Evolutionary conservation across 1,140 invertebrate genomes (phyloP).

Genomic region (Cyclargus thomasi): DNA sequence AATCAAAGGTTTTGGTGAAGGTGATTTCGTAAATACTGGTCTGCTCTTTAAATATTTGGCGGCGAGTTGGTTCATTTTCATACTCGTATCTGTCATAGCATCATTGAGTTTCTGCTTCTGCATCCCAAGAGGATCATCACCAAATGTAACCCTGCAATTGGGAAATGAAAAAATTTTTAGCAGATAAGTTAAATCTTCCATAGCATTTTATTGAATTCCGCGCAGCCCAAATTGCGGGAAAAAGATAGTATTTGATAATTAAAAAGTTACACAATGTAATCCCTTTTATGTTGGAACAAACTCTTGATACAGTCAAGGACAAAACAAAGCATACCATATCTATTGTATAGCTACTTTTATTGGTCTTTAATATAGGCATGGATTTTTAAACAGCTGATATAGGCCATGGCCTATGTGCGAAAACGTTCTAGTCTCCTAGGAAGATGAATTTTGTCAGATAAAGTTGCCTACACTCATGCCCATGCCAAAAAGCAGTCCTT

Average conservation of each 20-base stretch:
- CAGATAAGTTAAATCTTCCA: too few relatives aligned
- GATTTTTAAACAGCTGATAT: too few relatives aligned
- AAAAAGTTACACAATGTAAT: too few relatives aligned
- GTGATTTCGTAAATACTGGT: conserved; percentile 29
- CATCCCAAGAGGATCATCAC: conserved; percentile 50
- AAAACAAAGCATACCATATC: neutral
- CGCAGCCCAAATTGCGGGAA: too few relatives aligned
- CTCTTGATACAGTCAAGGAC: neutral
- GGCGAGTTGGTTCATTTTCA: conserved; percentile 79
- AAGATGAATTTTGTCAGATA: too few relatives aligned
- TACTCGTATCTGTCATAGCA: conserved; percentile 72
- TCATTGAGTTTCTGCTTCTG: conserved; percentile 37
- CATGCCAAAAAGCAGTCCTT: conserved; percentile 20
- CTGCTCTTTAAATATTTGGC: conserved; percentile 79
- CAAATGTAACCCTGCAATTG: conserved; percentile 70
- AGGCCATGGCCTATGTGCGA: too few relatives aligned
- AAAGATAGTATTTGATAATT: too few relatives aligned
- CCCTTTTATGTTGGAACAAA: too few relatives aligned
- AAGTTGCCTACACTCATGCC: too few relatives aligned
- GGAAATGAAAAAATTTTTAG: neutral
- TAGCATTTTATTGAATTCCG: too few relatives aligned
- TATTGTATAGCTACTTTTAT: neutral
- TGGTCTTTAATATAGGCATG: neutral
- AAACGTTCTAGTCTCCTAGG: too few relatives aligned
- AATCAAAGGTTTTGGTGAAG: conserved; percentile 36